Evolutionary conservation across 2,888 invertebrate species (phyloP).

Genomic region (Empis livida): DNA sequence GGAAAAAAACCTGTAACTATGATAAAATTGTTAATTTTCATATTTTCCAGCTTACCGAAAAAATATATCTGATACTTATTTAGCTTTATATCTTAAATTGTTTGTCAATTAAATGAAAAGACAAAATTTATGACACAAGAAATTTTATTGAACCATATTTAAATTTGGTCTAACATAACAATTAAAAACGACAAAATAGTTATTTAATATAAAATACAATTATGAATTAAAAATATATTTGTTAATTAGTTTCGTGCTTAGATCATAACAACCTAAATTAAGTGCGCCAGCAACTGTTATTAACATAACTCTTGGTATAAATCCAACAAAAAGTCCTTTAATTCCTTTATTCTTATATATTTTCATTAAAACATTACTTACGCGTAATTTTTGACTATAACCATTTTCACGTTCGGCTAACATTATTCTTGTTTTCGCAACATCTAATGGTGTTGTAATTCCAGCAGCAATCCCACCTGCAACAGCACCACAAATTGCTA

Average conservation of each 20-base stretch:
- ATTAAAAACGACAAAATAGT: no score
- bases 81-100: no score
- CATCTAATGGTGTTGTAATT: conserved; percentile 88
- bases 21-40: no score
- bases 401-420: conserved; percentile 48
- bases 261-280: conserved; percentile 89
- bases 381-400: conserved; percentile 31
- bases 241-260: conserved; percentile 22
- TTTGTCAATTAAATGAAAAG: no score
- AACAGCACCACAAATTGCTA: conserved; percentile 73
- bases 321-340: conserved; percentile 74
- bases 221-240: no score
- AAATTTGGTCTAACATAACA: no score
- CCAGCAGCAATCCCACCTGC: conserved; percentile 82
- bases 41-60: no score
- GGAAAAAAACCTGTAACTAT: no score
- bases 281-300: conserved; percentile 90
- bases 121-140: no score
- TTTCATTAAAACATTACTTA: conserved; percentile 40
- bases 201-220: no score
- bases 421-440: conserved; percentile 96
- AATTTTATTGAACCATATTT: no score
- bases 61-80: no score
- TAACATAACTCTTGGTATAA: conserved; percentile 68
- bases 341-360: conserved; percentile 57